Percentiles rank a stretch among this genome's conserved stretches.
These are phyloP conservation scores for Entomobrya multifasciata DNA, from an alignment of 2,888 invertebrate species.

Conservation along the genomic window DNA sequence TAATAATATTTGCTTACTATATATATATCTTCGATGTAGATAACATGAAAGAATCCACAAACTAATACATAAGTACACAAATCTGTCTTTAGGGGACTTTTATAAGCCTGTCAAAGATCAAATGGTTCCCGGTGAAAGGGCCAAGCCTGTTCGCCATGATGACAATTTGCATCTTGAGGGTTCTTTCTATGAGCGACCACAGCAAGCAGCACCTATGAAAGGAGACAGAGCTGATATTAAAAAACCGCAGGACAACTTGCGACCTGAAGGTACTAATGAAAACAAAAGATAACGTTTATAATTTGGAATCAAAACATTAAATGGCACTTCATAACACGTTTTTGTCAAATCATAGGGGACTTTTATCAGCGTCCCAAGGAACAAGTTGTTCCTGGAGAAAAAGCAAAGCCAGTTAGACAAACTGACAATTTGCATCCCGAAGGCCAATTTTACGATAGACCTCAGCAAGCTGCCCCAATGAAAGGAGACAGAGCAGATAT, in stretches of 20 bases:
- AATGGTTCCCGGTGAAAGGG: slow-evolving; percentile 82
- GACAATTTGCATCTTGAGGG: slow-evolving; percentile 84
- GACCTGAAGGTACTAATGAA: slow-evolving; percentile 84
- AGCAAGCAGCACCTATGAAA: slow-evolving; percentile 80
- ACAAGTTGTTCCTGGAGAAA: slow-evolving; percentile 81
- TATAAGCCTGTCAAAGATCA: slow-evolving; percentile 81
- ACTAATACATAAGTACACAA: slow-evolving; percentile 79
- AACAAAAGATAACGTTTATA: no score
- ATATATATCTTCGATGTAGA: slow-evolving; percentile 81
- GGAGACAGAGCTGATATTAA: slow-evolving; percentile 82
- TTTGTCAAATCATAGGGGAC: slow-evolving; percentile 82
- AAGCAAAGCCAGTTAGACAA: slow-evolving; percentile 81
- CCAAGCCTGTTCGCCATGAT: slow-evolving; percentile 82
- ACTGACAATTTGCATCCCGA: slow-evolving; percentile 85
- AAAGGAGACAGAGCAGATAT: slow-evolving; percentile 82
- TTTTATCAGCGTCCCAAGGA: slow-evolving; percentile 84
- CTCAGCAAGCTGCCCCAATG: slow-evolving; percentile 82
- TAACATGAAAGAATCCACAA: no score
- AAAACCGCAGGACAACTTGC: slow-evolving; percentile 84
- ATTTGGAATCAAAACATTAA: slow-evolving; percentile 80
- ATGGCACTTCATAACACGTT: slow-evolving; percentile 81
- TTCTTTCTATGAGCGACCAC: slow-evolving; percentile 34
- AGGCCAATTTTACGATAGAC: slow-evolving; percentile 85
- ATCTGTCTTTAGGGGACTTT: slow-evolving; percentile 81
- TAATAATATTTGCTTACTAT: neutral